phyloP scores from a whole-genome alignment of 92 coral and sea anemone species.

The Virgularia gustaviana region DNA sequence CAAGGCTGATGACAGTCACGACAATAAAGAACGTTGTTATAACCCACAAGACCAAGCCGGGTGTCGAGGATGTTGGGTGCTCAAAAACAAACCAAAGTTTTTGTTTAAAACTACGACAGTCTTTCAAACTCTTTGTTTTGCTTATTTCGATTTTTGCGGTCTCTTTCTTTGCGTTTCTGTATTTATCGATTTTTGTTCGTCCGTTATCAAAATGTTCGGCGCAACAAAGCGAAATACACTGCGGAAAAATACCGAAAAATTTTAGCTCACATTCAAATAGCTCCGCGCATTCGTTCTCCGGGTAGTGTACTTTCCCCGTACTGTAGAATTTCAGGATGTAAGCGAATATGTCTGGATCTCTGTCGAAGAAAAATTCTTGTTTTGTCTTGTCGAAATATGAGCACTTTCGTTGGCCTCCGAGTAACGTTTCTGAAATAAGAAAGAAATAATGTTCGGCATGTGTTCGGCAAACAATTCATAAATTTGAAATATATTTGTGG shows the following conservation, averaged over 20 bases:
- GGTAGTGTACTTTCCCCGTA: constrained; percentile 52
- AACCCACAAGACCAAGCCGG: constrained; percentile 74
- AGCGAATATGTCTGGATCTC: constrained; percentile 61
- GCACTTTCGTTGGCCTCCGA: constrained; percentile 71
- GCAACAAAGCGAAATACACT: constrained; percentile 18
- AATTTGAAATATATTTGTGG: no score
- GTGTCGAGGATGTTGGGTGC: constrained; percentile 71
- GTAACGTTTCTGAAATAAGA: constrained; percentile 68
- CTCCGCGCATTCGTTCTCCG: constrained; percentile 54
- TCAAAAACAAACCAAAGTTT: constrained; percentile 88
- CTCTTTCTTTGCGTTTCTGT: neutral
- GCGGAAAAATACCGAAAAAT: constrained; percentile 71
- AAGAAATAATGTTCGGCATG: neutral
- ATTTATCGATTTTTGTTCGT: neutral
- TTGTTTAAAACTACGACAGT: constrained; percentile 39
- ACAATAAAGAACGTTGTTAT: constrained; percentile 72
- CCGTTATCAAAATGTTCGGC: constrained; percentile 5
- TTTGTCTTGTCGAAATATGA: constrained; percentile 65
- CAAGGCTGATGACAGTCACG: constrained; percentile 73
- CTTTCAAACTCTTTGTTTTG: constrained; percentile 5
- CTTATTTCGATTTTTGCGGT: neutral
- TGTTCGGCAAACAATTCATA: no score
- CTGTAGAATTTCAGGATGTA: constrained; percentile 52
- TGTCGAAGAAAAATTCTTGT: constrained; percentile 62
- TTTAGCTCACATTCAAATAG: constrained; percentile 56